Base-by-base conservation (phyloP, 2,113 vertebrate genomes). In the Nematolebias whitei region DNA sequence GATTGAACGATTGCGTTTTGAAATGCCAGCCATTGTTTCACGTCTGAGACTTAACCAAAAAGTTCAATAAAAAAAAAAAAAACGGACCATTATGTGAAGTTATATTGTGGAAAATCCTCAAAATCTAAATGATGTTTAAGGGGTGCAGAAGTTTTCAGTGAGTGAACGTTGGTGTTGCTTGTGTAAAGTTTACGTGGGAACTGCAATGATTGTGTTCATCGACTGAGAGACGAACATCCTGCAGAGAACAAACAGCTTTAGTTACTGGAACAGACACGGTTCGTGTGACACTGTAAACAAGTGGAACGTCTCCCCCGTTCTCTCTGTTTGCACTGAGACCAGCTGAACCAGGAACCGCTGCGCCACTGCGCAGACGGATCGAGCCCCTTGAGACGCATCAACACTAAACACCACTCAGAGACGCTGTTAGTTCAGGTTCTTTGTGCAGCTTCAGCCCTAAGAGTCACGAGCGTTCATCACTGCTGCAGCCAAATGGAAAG, bases 301-400 rank as follows among this genome's bases (percentile, higher is more conserved):
- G 61, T 59, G 24, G 2, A 48, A 24, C 62, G 19, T 68, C 49
- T 55, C 47, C 29, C 10, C 13, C 69, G 40, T 69, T 65, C 24
- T 70, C 45, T 63, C 66, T 65, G 71, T 87, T 85, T 86, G 53
- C 40, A 14, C 73, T 79, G 63, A 63, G 88, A 76, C 76, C 74
- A 79, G 65, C 63, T 56, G 52, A 70, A 29, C 65, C 56, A 62
- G 43, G 76, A 71, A 74, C 18, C 44, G 58, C 12, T 41, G 52
- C 47, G 32, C 29, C 43, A n/a, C 39, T 68, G 29, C 19, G 23
- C 9, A 26, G 19, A 50, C 1, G 18, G 26, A 67, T 67, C 35
- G 51, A 40, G 10, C 1, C 1, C 5, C 9, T 35, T 35, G 5
- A 35, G 5, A 35, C 9, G 32, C 26, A 35, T 35, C 32, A 10